A percentile compares a stretch with the other conserved stretches of the same genome.
These are phyloP conservation scores for Serripes groenlandicus DNA, from an alignment of 2,888 invertebrate species.

Conservation along the genomic window DNA sequence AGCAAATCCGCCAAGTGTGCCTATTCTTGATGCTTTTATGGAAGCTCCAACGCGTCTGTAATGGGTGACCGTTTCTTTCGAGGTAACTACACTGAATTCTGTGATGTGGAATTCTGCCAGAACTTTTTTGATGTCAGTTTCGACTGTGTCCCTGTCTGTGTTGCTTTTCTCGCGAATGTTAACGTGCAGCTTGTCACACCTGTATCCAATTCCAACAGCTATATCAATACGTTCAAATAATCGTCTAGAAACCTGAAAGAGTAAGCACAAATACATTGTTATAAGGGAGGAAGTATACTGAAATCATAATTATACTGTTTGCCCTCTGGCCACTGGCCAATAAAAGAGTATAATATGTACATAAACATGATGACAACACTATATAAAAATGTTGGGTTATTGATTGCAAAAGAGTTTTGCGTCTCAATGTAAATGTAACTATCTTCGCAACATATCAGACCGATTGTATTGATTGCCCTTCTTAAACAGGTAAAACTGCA, in stretches of 20 bases:
- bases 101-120: slow-evolving; percentile 1
- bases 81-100: neutral
- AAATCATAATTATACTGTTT: no score
- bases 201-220: neutral
- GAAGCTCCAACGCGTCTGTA: slow-evolving; percentile 10
- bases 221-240: neutral
- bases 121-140: neutral
- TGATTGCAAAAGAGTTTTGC: no score
- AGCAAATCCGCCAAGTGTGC: slow-evolving; percentile 21
- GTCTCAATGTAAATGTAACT: no score
- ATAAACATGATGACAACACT: no score
- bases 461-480: no score
- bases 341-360: no score
- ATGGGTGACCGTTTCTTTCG: slow-evolving; percentile 12
- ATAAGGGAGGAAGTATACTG: no score
- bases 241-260: neutral
- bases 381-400: no score
- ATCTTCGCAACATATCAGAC: no score
- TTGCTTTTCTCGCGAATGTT: neutral
- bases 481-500: no score
- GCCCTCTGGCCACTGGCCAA: no score
- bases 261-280: no score
- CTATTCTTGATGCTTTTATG: slow-evolving; percentile 1
- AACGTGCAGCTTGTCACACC: slow-evolving; percentile 16
- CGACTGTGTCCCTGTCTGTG: neutral